Percentiles rank a stretch among this genome's conserved stretches.
Conservation (phyloP, 2,113 vertebrate species). For the Callipepla californica region DNA sequence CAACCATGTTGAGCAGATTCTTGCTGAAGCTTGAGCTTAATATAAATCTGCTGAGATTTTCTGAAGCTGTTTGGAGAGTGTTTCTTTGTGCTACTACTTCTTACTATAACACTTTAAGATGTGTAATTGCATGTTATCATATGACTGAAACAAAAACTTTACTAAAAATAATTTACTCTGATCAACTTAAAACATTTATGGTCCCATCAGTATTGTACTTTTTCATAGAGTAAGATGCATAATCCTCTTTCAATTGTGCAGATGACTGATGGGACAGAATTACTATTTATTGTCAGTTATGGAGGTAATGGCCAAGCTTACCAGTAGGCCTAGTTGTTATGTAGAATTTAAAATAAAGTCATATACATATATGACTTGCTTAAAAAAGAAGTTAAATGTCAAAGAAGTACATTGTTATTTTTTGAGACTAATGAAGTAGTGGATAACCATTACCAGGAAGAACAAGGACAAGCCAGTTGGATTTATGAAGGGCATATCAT, state of each 20-base stretch:
- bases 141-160: neutral
- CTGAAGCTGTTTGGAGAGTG: neutral
- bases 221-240: neutral
- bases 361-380: neutral
- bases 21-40: constrained; percentile 37
- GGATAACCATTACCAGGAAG: neutral
- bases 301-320: neutral
- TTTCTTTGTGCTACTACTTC: neutral
- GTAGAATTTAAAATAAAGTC: neutral
- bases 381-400: neutral
- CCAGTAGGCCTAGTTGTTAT: neutral
- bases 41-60: constrained; percentile 47
- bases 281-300: neutral
- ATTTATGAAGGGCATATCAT: neutral
- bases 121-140: neutral
- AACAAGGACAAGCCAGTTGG: neutral
- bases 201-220: neutral
- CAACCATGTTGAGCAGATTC: neutral
- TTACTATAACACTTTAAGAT: neutral
- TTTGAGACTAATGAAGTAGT: neutral
- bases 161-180: neutral
- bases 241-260: neutral
- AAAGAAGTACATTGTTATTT: neutral
- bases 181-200: neutral
- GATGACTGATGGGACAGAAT: neutral